Conservation (phyloP, 2,888 invertebrate genomes). For the Caenorhabditis japonica region DNA sequence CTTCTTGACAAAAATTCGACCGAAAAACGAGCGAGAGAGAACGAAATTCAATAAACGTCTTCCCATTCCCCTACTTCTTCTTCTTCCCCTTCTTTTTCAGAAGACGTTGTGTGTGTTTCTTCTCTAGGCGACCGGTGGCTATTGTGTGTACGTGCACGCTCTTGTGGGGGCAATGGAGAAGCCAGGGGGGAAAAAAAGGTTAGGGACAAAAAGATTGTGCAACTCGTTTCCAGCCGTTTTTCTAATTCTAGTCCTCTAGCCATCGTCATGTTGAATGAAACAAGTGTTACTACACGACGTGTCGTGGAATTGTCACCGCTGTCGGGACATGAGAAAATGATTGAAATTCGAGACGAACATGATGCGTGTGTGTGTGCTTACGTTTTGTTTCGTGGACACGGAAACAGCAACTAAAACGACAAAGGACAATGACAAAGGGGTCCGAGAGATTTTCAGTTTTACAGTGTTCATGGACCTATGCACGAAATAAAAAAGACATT, state of each 20-base stretch:
- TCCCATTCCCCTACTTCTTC: slow-evolving; percentile 9
- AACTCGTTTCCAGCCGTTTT: too few species aligned
- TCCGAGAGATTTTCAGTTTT: too few species aligned
- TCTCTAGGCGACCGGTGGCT: neutral
- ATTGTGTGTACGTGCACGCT: too few species aligned
- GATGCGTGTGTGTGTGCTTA: slow-evolving; percentile 5
- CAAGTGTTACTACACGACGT: slow-evolving; percentile 18
- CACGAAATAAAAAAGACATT: too few species aligned
- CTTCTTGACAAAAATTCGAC: slow-evolving; percentile 13
- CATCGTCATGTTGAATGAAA: slow-evolving; percentile 1
- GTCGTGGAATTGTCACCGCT: neutral
- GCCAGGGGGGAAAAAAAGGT: too few species aligned
- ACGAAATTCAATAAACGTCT: slow-evolving; percentile 53
- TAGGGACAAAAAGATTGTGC: too few species aligned
- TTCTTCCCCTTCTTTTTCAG: neutral
- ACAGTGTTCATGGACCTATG: too few species aligned
- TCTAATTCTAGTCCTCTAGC: too few species aligned
- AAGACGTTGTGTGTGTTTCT: slow-evolving; percentile 1
- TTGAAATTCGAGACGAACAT: slow-evolving; percentile 49
- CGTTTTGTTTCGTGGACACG: too few species aligned
- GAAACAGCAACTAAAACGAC: too few species aligned
- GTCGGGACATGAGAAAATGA: slow-evolving; percentile 23
- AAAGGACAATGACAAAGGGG: slow-evolving; percentile 30
- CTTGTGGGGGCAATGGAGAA: too few species aligned
- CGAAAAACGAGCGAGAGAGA: slow-evolving; percentile 2